Percentiles rank a stretch among this genome's conserved stretches.
These are phyloP conservation scores for Elegia similella DNA, from an alignment of 2,888 invertebrate genomes.

Conservation along the genomic window DNA sequence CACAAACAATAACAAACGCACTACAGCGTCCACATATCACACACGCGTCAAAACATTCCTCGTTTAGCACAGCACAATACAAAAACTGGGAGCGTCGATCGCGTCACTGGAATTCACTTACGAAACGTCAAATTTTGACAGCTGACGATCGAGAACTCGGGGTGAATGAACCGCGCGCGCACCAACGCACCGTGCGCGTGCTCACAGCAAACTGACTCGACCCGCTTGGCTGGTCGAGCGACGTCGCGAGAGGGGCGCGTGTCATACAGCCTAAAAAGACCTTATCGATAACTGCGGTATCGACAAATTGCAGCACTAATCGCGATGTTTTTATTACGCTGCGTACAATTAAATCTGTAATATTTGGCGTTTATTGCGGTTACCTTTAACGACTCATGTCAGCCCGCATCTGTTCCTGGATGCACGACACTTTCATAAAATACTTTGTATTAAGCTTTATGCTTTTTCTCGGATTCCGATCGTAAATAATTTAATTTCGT, in stretches of 20 bases:
- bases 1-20: conserved; percentile 45
- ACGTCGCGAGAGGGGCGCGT: conserved; percentile 47
- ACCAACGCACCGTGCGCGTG: conserved; percentile 55
- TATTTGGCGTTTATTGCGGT: conserved; percentile 26
- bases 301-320: conserved; percentile 51
- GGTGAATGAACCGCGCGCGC: conserved; percentile 56
- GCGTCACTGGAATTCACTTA: conserved; percentile 34
- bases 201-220: conserved; percentile 56
- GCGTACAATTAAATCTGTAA: conserved; percentile 28
- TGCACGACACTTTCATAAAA: conserved; percentile 29
- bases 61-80: conserved; percentile 18
- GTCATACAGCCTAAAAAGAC: conserved; percentile 57
- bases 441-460: conserved; percentile 25
- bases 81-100: conserved; percentile 11
- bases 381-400: conserved; percentile 12
- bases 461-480: conserved; percentile 11
- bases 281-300: conserved; percentile 62
- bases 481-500: conserved; percentile 7
- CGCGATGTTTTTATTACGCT: conserved; percentile 28
- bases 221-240: conserved; percentile 6
- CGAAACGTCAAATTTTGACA: conserved; percentile 71
- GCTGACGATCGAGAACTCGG: conserved; percentile 60
- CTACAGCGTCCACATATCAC: conserved; percentile 64
- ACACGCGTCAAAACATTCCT: conserved; percentile 43
- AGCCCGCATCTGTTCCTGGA: conserved; percentile 6